Percentiles rank a stretch among this genome's conserved stretches.
These are phyloP conservation scores for Notocelia uddmanniana DNA, from an alignment of 2,888 invertebrate genomes.

Conservation along the genomic window DNA sequence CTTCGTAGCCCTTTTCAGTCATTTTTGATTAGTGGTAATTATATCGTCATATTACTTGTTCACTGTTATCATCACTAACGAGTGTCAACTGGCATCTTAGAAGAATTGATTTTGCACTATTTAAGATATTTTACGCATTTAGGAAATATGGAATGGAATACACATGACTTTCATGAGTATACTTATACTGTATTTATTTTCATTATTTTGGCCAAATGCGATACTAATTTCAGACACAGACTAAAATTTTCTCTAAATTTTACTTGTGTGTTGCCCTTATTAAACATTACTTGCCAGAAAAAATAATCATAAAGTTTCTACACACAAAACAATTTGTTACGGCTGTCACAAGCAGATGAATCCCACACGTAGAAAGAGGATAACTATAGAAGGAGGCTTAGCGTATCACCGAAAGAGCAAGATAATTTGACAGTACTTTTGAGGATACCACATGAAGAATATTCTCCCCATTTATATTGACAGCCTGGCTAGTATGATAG, in stretches of 20 bases:
- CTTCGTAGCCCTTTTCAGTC: slow-evolving; percentile 76
- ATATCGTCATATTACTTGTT: slow-evolving; percentile 55
- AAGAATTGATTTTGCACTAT: slow-evolving; percentile 27
- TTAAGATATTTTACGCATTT: slow-evolving; percentile 1
- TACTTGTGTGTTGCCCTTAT: slow-evolving; percentile 15
- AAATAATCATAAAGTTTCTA: no score
- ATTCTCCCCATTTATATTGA: no score
- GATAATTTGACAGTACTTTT: no score
- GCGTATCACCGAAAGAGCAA: no score
- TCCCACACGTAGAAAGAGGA: no score
- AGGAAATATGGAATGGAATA: slow-evolving; percentile 7
- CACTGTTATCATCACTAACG: slow-evolving; percentile 32
- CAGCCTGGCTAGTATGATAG: no score
- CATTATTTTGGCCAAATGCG: slow-evolving; percentile 33
- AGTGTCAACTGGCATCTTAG: slow-evolving; percentile 53
- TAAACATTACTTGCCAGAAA: neutral
- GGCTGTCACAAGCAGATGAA: no score
- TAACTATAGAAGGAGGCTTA: no score
- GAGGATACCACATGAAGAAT: no score
- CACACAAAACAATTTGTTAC: no score
- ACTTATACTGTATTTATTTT: slow-evolving; percentile 37
- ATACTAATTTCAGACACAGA: slow-evolving; percentile 42
- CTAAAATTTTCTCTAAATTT: slow-evolving; percentile 24
- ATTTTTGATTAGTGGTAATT: slow-evolving; percentile 61
- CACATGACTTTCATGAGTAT: slow-evolving; percentile 24